phyloP scores from a whole-genome alignment of 2,797 vertebrate species.

The Sebastes steindachneri region DNA sequence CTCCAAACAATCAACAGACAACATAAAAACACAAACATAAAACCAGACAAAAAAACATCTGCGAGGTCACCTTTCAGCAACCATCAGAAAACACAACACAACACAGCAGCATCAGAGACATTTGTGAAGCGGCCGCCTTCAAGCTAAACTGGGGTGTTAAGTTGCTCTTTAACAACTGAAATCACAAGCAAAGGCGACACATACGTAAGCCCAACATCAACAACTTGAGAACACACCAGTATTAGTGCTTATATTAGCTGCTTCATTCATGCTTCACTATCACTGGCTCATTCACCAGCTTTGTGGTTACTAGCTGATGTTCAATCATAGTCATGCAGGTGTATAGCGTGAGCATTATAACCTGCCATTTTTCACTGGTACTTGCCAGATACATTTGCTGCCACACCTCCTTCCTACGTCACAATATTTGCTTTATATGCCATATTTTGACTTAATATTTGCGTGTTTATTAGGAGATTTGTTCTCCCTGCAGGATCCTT shows the following conservation, averaged over 20 bases:
- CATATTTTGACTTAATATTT: not conserved
- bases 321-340: not conserved
- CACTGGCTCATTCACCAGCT: constrained; percentile 1
- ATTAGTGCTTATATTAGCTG: not conserved
- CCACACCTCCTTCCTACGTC: not conserved
- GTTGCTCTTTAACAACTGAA: not conserved
- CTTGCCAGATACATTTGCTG: not conserved
- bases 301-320: not conserved
- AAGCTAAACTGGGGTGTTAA: not conserved
- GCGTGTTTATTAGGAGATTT: not conserved
- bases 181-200: not conserved
- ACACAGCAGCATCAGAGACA: too few relatives aligned
- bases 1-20: too few relatives aligned
- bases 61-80: too few relatives aligned
- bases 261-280: constrained; percentile 9
- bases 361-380: not conserved
- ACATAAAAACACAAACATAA: too few relatives aligned
- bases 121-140: not conserved
- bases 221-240: not conserved
- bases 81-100: too few relatives aligned
- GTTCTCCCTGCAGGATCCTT: not conserved
- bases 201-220: not conserved
- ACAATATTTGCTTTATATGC: not conserved
- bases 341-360: not conserved
- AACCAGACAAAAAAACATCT: too few relatives aligned